phyloP scores from a whole-genome alignment of 53 echinoderm and acorn worm genomes.

The Holothuria scabra region DNA sequence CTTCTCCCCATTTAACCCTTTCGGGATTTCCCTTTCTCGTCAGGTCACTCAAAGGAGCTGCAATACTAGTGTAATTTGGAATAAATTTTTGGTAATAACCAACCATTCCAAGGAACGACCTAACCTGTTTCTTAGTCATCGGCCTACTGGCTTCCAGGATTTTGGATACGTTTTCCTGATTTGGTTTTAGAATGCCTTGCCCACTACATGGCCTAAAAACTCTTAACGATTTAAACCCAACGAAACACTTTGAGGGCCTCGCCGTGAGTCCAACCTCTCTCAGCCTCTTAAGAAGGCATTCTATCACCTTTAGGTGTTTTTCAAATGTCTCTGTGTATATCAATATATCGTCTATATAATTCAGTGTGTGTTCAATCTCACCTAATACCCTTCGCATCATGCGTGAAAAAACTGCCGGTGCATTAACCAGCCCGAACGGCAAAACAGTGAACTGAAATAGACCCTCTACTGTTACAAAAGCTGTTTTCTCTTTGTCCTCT shows the following conservation, averaged over 20 bases:
- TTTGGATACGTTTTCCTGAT: too few species aligned
- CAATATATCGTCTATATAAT: constrained; percentile 63
- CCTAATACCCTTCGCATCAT: constrained; percentile 51
- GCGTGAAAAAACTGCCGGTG: constrained; percentile 53
- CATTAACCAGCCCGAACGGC: constrained; percentile 64
- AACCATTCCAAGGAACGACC: too few species aligned
- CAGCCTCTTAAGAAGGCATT: constrained; percentile 1
- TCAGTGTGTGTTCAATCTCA: constrained; percentile 32
- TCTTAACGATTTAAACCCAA: constrained; percentile 38
- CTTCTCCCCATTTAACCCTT: too few species aligned
- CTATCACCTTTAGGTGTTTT: constrained; percentile 27
- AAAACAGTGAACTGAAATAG: constrained; percentile 59
- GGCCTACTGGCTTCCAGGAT: too few species aligned
- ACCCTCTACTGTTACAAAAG: constrained; percentile 57
- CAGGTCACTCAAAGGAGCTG: too few species aligned
- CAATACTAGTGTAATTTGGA: too few species aligned
- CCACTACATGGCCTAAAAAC: background rate
- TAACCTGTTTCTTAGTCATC: too few species aligned
- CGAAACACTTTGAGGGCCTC: too few species aligned
- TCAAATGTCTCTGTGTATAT: constrained; percentile 58
- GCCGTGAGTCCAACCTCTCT: too few species aligned
- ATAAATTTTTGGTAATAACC: too few species aligned
- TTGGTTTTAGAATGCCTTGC: too few species aligned
- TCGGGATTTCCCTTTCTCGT: too few species aligned
- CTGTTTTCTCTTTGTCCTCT: constrained; percentile 45